Evolutionary conservation across 2,888 invertebrate genomes (phyloP), one percentile per base, ranked within the genome.

Genomic region (Epirrhoe tristata): DNA sequence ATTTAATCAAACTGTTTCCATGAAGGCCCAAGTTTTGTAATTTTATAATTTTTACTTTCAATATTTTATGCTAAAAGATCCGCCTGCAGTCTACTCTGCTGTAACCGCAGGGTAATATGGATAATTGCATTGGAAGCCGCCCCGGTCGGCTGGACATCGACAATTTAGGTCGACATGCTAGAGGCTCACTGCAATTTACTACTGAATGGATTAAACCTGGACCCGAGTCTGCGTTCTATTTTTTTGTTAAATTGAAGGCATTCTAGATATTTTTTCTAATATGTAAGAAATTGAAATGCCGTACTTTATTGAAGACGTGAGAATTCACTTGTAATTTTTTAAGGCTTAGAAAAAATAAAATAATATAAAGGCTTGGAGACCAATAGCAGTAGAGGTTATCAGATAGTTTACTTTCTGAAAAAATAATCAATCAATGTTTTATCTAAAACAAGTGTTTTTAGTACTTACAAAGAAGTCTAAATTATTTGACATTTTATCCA

Each of bases 121-220:
- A 58, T 58, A 57, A 63, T 63, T 58, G 53, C 54, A 54, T 58
- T 36, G 46, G 53, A 34, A 36, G 53, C 53, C 63, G 10, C 56
- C n/a, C n/a, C 6, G 34, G 36, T 36, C 6, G 48, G 48, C 60
- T 34, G 36, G 16, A 39, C 39, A 61, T 46, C 36, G 48, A 43
- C 61, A 12, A 54, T 48, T 54, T 54, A 55, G 54, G 61, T 61
- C 58, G 16, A 46, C 53, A 36, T 8, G 32, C 31, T 39, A 56
- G 48, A 48, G 48, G 6, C 48, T 43, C 12, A 7, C 48, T 48
- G 14, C 39, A 43, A 43, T 43, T 12, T 43, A 43, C 39, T 43
- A 43, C 24, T 24, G 24, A 43, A 43, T 43, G 39, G 39, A 43
- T 43, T 43, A 12, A 43, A 43, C 39, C 0, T 43, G 39, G 39